A percentile compares a stretch with the other conserved stretches of the same genome.
phyloP scores from a whole-genome alignment of 2,888 invertebrate genomes.

The Xanthia togata region DNA sequence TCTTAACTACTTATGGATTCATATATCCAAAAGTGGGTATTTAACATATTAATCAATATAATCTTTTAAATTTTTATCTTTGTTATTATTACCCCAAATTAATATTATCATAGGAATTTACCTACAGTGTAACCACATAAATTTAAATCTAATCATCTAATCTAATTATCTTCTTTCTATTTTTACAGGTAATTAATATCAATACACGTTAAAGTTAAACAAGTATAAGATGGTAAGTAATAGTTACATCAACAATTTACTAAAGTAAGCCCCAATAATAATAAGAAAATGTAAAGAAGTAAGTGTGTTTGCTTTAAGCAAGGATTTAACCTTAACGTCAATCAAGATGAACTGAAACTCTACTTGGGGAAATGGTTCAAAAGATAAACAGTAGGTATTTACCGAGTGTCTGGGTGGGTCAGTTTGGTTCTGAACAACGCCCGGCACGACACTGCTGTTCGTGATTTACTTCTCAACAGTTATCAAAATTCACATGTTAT shows the following conservation, averaged over 20 bases:
- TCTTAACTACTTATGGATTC: not conserved
- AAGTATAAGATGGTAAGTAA: conserved; percentile 10
- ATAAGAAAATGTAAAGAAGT: too few relatives aligned
- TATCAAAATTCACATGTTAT: too few relatives aligned
- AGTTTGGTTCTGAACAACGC: too few relatives aligned
- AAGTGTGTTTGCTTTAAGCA: not conserved
- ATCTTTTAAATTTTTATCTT: conserved; percentile 8
- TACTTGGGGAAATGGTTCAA: not conserved
- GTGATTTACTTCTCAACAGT: too few relatives aligned
- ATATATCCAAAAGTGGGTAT: not conserved
- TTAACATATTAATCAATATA: conserved; percentile 5
- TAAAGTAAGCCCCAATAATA: not conserved
- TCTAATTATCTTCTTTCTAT: conserved; percentile 16
- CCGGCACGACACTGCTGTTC: too few relatives aligned
- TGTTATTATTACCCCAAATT: not conserved
- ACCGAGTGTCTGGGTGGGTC: not conserved
- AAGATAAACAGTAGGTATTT: not conserved
- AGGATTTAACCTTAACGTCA: not conserved
- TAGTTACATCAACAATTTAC: not conserved
- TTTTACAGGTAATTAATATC: conserved; percentile 36
- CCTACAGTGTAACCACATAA: not conserved
- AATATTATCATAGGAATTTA: not conserved
- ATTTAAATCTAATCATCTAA: not conserved
- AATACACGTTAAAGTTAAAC: not conserved
- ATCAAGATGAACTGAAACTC: not conserved